Evolutionary conservation across 2,113 vertebrate species (phyloP).

Genomic region (Prinia subflava): DNA sequence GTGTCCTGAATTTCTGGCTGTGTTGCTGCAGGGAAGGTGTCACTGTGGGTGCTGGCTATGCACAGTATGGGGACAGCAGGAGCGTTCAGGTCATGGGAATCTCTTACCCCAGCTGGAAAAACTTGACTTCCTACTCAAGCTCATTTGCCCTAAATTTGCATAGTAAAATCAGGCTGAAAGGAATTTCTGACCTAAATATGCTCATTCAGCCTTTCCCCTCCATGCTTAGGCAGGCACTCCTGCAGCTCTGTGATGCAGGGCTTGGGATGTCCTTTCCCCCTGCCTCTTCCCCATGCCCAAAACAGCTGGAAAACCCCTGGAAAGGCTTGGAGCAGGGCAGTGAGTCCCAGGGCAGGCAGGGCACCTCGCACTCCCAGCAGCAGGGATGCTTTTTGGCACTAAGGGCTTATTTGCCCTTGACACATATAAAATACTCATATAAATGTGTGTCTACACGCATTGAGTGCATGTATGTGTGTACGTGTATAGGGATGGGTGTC

Average conservation of each 20-base stretch:
- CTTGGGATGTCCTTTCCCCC: accelerated
- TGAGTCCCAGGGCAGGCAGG: background rate
- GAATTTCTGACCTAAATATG: background rate
- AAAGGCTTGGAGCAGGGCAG: background rate
- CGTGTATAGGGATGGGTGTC: accelerated
- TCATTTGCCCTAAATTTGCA: background rate
- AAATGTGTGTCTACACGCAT: accelerated
- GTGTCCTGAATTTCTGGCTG: background rate
- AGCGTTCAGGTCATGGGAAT: background rate
- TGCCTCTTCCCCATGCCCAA: background rate
- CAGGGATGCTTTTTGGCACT: background rate
- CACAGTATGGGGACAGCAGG: accelerated
- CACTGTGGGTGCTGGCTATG: background rate
- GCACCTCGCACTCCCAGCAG: accelerated
- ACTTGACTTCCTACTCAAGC: background rate
- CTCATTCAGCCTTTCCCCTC: background rate
- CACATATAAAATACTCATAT: accelerated
- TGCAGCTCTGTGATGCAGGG: background rate
- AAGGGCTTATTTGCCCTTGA: background rate
- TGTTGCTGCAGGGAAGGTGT: background rate
- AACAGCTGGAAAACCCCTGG: background rate
- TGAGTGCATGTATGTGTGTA: accelerated
- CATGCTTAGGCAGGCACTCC: background rate
- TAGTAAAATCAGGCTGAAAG: background rate
- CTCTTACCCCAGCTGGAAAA: background rate